Evolutionary conservation across 2,113 vertebrate genomes (phyloP).

Genomic region (Cygnus buccinator): DNA sequence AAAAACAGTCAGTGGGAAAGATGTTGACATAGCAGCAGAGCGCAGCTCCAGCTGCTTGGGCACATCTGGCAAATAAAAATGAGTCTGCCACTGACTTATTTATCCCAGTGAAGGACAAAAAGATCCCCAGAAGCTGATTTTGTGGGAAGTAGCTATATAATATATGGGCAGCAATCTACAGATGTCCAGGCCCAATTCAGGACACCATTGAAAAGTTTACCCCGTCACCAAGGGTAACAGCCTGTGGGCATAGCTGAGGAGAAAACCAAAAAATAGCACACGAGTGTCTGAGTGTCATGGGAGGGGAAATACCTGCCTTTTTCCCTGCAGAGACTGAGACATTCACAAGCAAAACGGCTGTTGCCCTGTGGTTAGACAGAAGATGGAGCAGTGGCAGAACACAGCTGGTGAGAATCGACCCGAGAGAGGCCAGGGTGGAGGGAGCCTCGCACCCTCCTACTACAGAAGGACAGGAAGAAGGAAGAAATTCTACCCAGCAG

Average conservation of each 20-base stretch:
- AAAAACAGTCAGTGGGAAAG: background rate
- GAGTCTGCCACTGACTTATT: background rate
- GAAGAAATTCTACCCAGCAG: background rate
- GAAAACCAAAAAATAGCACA: background rate
- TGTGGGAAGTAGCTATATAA: background rate
- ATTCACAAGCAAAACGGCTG: background rate
- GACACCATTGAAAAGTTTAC: background rate
- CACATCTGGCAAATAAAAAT: background rate
- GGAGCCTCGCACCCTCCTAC: background rate
- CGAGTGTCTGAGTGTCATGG: background rate
- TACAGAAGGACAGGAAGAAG: background rate
- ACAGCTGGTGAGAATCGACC: background rate
- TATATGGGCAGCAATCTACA: fast-evolving
- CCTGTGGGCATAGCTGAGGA: background rate
- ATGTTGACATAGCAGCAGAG: background rate
- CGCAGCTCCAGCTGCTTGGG: background rate
- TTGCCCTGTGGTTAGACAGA: background rate
- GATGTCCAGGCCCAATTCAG: background rate
- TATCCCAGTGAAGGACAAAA: background rate
- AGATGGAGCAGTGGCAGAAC: background rate
- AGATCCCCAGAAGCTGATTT: background rate
- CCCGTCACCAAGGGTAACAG: background rate
- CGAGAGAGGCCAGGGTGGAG: background rate
- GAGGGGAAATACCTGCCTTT: background rate
- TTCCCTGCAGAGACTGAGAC: background rate